Evolutionary conservation across 2,888 invertebrate genomes (phyloP), one percentile per base, ranked within the genome.

Genomic region (Amaurobius ferox): DNA sequence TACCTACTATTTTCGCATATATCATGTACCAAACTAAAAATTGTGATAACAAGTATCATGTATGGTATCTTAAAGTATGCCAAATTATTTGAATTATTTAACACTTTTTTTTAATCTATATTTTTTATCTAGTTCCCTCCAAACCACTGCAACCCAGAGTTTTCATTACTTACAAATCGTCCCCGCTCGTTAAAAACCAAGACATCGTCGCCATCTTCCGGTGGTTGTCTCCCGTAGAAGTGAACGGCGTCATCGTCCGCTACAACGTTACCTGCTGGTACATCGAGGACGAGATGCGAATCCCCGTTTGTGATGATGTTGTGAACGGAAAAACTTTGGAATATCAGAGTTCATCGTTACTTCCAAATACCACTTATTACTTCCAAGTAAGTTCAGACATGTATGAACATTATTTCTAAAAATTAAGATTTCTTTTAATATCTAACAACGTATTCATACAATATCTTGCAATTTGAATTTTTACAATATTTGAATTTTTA

Each of bases 231-330:
- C 97, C 98, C 0, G 91, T 92, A 48, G 93, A 93, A 78, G 93
- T 94, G 1, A 96, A 97, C 91, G 96, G 96, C 0, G 91, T 95
- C 7, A 93, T 97, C 39, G 92, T 94, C 68, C 94, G 95, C 0
- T 97, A 97, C 91, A 93, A 94, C 88, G 93, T 95, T 1, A 92
- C 93, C 87, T 96, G 95, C 91, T 96, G 95, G 95, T 92, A 67
- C 29, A 66, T 73, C 23, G 79, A 61, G n/a, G 78, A 87, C n/a
- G 68, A 32, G 30, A 79, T 74, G 0, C 29, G 68, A 29, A 55
- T 55, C 0, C 13, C 74, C 13, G 32, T 78, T 9, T 67, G 32
- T 13, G 32, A 86, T 55, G 70, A 80, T n/a, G 28, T 79, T 5
- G 79, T 88, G 26, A 90, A 92, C 30, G 92, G 93, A 0, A 90